Evolutionary conservation across 2,797 vertebrate genomes (phyloP).

Genomic region (Galaxias olidus): DNA sequence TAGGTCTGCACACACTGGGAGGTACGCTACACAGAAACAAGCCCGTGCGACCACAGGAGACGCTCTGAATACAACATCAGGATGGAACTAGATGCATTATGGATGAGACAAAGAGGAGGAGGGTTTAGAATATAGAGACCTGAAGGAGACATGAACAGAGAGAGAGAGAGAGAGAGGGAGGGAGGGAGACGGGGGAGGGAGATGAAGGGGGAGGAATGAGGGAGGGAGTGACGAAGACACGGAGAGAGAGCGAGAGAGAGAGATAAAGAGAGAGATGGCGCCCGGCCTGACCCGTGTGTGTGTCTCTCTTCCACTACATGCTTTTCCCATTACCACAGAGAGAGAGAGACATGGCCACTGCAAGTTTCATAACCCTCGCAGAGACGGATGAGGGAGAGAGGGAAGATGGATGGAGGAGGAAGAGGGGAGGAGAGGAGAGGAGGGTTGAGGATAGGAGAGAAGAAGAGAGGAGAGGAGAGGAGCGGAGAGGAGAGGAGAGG

Average conservation of each 20-base stretch:
- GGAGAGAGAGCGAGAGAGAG: conserved; percentile 23
- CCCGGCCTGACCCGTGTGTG: conserved; percentile 25
- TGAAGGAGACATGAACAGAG: conserved; percentile 4
- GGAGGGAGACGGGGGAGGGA: too few species aligned
- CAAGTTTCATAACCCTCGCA: conserved; percentile 57
- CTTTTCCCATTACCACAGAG: conserved; percentile 65
- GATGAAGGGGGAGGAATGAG: too few species aligned
- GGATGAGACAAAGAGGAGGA: not conserved
- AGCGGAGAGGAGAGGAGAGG: not conserved
- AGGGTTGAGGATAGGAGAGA: conserved; percentile 4
- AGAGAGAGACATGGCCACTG: conserved; percentile 46
- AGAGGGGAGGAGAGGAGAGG: conserved; percentile 5
- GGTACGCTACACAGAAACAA: too few species aligned
- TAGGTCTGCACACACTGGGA: too few species aligned
- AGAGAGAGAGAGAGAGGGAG: conserved; percentile 21
- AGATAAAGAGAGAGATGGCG: conserved; percentile 18
- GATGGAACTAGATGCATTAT: too few species aligned
- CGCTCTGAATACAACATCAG: too few species aligned
- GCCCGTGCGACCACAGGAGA: too few species aligned
- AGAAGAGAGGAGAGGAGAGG: not conserved
- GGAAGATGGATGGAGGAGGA: conserved; percentile 9
- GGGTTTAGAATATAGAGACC: conserved; percentile 20
- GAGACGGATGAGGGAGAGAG: not conserved
- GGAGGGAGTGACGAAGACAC: conserved; percentile 21
- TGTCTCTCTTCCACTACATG: conserved; percentile 46